phyloP scores from a whole-genome alignment of 2,888 invertebrate species.

The Dromius quadrimaculatus region DNA sequence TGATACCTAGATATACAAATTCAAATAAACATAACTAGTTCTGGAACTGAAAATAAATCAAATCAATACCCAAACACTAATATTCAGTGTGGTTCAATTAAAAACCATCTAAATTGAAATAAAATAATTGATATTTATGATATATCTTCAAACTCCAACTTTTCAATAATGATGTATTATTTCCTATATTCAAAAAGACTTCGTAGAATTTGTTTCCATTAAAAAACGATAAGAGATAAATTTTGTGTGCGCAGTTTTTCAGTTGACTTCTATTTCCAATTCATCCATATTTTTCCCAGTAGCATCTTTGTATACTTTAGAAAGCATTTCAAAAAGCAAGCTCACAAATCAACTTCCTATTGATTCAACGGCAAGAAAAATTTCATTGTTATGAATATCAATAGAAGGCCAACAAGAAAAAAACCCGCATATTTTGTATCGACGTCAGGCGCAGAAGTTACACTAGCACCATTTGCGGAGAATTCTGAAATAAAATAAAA shows the following conservation, averaged over 20 bases:
- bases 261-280: no score
- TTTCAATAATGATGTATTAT: no score
- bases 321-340: conserved; percentile 2
- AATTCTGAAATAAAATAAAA: conserved; percentile 20
- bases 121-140: no score
- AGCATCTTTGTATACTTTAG: conserved; percentile 24
- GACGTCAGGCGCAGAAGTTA: conserved; percentile 27
- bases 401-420: conserved; percentile 26
- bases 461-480: conserved; percentile 9
- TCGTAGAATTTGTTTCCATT: neutral
- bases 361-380: conserved; percentile 27
- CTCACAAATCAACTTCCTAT: conserved; percentile 25
- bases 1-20: no score
- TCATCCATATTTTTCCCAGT: conserved; percentile 10
- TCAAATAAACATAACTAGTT: no score
- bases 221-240: neutral
- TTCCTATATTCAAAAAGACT: no score
- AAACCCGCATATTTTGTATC: conserved; percentile 35
- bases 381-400: conserved; percentile 43
- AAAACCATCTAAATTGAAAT: no score
- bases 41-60: no score
- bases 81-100: no score
- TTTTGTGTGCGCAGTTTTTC: neutral
- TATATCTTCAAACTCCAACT: no score
- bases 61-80: no score